Conservation (phyloP, 2,113 vertebrate genomes). For the Rissa tridactyla region DNA sequence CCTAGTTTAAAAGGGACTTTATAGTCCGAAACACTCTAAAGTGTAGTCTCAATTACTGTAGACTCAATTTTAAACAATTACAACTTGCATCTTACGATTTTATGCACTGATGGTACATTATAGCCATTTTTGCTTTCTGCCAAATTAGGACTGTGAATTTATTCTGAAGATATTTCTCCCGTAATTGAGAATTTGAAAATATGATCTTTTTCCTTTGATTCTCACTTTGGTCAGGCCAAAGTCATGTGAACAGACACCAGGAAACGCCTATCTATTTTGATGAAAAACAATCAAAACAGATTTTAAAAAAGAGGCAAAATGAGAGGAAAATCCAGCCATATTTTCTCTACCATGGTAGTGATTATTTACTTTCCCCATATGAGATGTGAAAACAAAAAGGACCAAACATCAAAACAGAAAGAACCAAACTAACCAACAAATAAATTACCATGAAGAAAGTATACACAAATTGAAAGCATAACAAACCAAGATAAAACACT, state of each 20-base stretch:
- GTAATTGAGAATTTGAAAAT: conserved; percentile 1
- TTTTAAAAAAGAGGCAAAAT: not conserved
- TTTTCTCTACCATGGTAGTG: not conserved
- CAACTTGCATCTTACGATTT: conserved; percentile 58
- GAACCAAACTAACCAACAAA: not conserved
- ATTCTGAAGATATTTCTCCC: conserved; percentile 12
- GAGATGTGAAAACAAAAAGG: not conserved
- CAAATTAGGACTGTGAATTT: conserved; percentile 26
- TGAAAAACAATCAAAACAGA: not conserved
- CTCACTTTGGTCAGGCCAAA: conserved; percentile 5
- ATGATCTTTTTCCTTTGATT: not conserved
- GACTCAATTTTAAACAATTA: conserved; percentile 67
- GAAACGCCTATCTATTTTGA: not conserved
- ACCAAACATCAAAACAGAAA: not conserved
- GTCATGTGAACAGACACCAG: not conserved
- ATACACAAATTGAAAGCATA: not conserved
- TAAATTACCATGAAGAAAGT: not conserved
- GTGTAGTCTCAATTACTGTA: conserved; percentile 62
- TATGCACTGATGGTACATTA: conserved; percentile 38
- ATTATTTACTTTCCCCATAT: not conserved
- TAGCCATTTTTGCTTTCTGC: conserved; percentile 16
- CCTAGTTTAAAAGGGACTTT: conserved; percentile 67
- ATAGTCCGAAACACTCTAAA: conserved; percentile 65
- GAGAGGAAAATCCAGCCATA: not conserved
- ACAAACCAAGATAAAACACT: not conserved